Evolutionary conservation across 1,140 invertebrate genomes (phyloP).

Genomic region (Camponotus floridanus): DNA sequence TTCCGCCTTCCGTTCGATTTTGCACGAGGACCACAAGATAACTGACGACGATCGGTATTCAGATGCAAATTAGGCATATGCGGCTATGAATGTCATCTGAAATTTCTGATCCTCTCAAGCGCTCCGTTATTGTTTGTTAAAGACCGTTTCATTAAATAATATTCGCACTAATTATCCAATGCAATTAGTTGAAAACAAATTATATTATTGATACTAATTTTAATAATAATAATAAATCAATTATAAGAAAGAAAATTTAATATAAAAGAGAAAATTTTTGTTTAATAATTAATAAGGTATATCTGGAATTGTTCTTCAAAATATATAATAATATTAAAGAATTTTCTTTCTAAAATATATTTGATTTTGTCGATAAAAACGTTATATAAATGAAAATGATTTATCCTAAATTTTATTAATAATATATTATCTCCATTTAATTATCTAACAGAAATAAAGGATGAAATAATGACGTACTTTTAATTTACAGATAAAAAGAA

Average conservation of each 20-base stretch:
- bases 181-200: slow-evolving; percentile 13
- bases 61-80: slow-evolving; percentile 71
- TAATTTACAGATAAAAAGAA: not conserved
- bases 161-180: slow-evolving; percentile 30
- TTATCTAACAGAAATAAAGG: not conserved
- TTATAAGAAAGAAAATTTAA: not conserved
- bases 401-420: not conserved
- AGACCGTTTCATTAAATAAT: slow-evolving; percentile 30
- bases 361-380: not conserved
- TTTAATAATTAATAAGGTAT: not conserved
- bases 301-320: not conserved
- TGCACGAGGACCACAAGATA: slow-evolving; percentile 30
- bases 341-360: not conserved
- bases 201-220: slow-evolving; percentile 27
- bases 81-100: slow-evolving; percentile 50
- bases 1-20: slow-evolving; percentile 25
- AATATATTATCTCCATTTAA: not conserved
- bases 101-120: slow-evolving; percentile 61
- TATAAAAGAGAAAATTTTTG: not conserved
- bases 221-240: slow-evolving; percentile 1
- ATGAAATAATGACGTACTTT: not conserved
- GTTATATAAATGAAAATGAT: not conserved
- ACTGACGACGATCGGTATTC: slow-evolving; percentile 56
- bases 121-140: slow-evolving; percentile 42
- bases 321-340: slow-evolving; percentile 1